A percentile compares a stretch with the other conserved stretches of the same genome.
These are phyloP conservation scores for Bombus consobrinus DNA, from an alignment of 1,140 invertebrate genomes.

Conservation along the genomic window DNA sequence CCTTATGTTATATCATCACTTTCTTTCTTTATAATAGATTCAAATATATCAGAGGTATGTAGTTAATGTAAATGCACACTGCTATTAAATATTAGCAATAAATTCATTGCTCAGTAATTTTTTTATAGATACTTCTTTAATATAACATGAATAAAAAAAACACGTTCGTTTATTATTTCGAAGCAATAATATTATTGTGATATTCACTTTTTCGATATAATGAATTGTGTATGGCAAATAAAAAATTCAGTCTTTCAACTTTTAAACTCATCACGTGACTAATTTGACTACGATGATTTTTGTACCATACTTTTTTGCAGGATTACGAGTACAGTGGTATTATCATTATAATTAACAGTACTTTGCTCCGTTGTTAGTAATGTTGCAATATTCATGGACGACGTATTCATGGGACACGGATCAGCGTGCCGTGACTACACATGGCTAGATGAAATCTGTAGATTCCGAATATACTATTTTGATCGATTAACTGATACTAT, in stretches of 20 bases:
- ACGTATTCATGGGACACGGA: neutral
- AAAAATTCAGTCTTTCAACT: neutral
- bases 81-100: neutral
- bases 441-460: conserved; percentile 2
- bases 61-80: neutral
- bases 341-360: neutral
- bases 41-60: neutral
- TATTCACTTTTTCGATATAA: conserved; percentile 1
- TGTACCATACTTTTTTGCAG: neutral
- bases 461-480: conserved; percentile 2
- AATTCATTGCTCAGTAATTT: neutral
- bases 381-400: neutral
- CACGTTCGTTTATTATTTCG: neutral
- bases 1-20: neutral
- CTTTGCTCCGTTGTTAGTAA: neutral
- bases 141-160: neutral
- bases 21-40: neutral
- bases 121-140: neutral
- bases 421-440: neutral
- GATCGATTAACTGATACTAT: neutral
- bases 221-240: neutral
- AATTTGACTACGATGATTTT: neutral
- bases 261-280: conserved; percentile 1
- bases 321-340: neutral
- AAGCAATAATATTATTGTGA: neutral